Percentiles rank a stretch among this genome's conserved stretches.
Conservation (phyloP, 2,888 invertebrate genomes). For the Idaea aversata region DNA sequence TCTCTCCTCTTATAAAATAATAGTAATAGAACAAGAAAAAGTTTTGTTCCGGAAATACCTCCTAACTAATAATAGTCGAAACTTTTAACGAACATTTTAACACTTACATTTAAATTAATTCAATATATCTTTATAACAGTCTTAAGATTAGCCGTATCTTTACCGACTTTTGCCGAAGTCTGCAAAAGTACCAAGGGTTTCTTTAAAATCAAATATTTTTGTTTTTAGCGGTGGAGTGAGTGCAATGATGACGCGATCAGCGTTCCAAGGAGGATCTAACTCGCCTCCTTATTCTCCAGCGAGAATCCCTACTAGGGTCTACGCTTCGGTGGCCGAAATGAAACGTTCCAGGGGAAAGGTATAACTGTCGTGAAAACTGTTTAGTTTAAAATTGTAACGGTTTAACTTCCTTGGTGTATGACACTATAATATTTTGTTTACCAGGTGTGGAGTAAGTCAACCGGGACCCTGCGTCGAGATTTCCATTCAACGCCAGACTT, state of each 20-base stretch:
- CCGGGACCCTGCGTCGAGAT: conserved; percentile 84
- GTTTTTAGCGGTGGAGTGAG: conserved; percentile 62
- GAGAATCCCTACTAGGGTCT: conserved; percentile 84
- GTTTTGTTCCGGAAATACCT: no score
- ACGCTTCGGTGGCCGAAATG: conserved; percentile 97
- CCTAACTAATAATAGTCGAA: no score
- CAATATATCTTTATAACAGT: background rate
- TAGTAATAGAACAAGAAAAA: no score
- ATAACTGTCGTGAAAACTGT: conserved; percentile 13
- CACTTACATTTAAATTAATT: no score
- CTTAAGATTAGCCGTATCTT: background rate
- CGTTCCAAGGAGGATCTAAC: conserved; percentile 82
- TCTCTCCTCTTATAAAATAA: no score
- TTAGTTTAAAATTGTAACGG: no score
- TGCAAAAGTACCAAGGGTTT: background rate
- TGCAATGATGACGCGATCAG: conserved; percentile 88
- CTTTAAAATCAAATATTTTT: background rate
- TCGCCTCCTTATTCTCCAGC: conserved; percentile 86
- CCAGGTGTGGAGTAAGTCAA: conserved; percentile 73
- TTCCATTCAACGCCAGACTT: conserved; percentile 95
- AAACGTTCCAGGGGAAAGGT: conserved; percentile 90
- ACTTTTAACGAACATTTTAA: no score
- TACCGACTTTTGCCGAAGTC: background rate
- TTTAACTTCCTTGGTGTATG: no score
- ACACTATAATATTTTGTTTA: background rate